A percentile compares a stretch with the other conserved stretches of the same genome.
Evolutionary conservation across 2,797 vertebrate genomes (phyloP).

Genomic region (Coluber constrictor): DNA sequence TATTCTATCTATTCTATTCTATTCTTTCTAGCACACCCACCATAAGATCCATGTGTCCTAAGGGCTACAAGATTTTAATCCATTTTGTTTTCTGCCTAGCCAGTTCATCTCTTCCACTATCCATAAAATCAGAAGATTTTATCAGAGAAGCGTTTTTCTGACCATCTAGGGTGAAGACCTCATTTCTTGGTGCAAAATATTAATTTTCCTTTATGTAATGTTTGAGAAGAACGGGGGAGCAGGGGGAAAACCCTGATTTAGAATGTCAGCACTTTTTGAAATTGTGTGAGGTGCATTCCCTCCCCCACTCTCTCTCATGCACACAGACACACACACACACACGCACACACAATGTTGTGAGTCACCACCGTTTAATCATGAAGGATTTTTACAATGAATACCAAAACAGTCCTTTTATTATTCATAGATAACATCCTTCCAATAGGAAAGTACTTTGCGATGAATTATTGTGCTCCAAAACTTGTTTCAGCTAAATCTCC

Average conservation of each 20-base stretch:
- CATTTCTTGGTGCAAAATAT: slow-evolving; percentile 42
- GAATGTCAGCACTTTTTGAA: slow-evolving; percentile 21
- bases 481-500: slow-evolving; percentile 20
- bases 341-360: slow-evolving; percentile 39
- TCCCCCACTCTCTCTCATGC: not conserved
- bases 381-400: slow-evolving; percentile 46
- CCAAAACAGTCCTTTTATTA: slow-evolving; percentile 41
- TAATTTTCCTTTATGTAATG: slow-evolving; percentile 46
- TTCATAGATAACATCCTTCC: slow-evolving; percentile 43
- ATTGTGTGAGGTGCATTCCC: not conserved
- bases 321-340: not conserved
- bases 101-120: slow-evolving; percentile 23
- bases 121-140: slow-evolving; percentile 31
- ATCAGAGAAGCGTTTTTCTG: slow-evolving; percentile 41
- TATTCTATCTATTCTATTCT: no score
- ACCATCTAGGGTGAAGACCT: slow-evolving; percentile 30
- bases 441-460: slow-evolving; percentile 17
- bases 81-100: not conserved
- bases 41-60: not conserved
- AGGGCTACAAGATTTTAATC: not conserved
- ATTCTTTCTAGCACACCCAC: not conserved
- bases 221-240: slow-evolving; percentile 27
- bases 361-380: slow-evolving; percentile 47
- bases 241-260: slow-evolving; percentile 57
- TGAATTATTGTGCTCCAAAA: slow-evolving; percentile 4